Evolutionary conservation across 2,888 invertebrate genomes (phyloP), one percentile per base, ranked within the genome.

Genomic region (Aporophyla nigra): DNA sequence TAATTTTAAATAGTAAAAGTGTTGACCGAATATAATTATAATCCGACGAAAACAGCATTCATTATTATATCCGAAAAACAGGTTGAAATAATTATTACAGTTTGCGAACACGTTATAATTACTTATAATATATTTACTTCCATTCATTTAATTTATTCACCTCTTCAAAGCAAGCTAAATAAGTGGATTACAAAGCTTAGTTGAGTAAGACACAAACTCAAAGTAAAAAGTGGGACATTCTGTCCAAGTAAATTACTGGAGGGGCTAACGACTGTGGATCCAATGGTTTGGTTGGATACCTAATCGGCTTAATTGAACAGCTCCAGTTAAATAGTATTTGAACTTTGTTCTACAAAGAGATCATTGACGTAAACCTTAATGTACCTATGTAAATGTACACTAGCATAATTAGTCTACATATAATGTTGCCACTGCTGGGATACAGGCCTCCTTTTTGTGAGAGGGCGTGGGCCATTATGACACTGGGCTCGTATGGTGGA

Each of bases 271-370:
- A 72, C 56, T 71, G 43, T 19, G 70, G 74, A 72, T 70, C 75
- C 75, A 63, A 74, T 71, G 82, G 71, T 73, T 77, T 77, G 75
- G 68, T 81, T 65, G 71, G 74, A 59, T 72, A 76, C 76, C 74
- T 83, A 83, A 85, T 85, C 71, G 58, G 69, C 75, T 59, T 85
- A 85, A 85, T 85, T 81, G 81, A 71, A 74, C 76, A 54, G 66
- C 43, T 75, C 80, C 46, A 65, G 46, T 67, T 78, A 75, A 71
- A 78, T 66, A 73, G 63, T 77, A 62, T 77, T 74, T 66, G 76
- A 80, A 78, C 76, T 72, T 76, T 74, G 61, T 74, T 78, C 63
- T 78, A 76, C 70, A 82, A 82, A 82, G 56, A 53, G 74, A 74
- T 72, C 65, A 70, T 59, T 81, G 65, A 49, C 51, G 46, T 68